Evolutionary conservation across 2,888 invertebrate species (phyloP), one percentile per base, ranked within the genome.

Genomic region (Cataglyphis rosenhaueri): DNA sequence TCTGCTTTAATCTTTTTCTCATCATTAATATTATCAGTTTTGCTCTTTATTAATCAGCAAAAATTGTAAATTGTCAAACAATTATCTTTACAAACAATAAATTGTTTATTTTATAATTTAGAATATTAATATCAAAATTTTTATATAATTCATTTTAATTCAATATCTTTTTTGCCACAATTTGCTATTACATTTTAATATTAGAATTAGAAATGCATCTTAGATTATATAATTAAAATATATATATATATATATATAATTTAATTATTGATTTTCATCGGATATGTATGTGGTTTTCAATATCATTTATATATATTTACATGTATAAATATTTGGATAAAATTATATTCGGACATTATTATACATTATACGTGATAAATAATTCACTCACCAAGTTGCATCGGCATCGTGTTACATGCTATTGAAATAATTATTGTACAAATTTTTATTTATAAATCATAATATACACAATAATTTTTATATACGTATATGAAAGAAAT

Each of bases 371-470:
- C 2, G 0, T 52, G n/a, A 68, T 6, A 68, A n/a, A 32, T 52
- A 38, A 71, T 57, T 68, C 25, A 71, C 38, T 55, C 35, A 71
- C 70, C 38, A 57, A 18, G 29, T 25, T 71, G 32, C 55, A 71
- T 25, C 25, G 55, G 52, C 52, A 21, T 52, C 15, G 3, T 44
- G 65, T 15, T 29, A 10, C 21, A 44, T n/a, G 18, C 29, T 38
- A 2, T 55, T 35, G 21, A 4, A 68, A 65, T 25, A 25, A 44
- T 65, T 41, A 15, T 65, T 41, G 15, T 65, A 18, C 0, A 21
- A 52, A 15, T 65, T 15, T 4, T 65, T 44, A 66, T 9, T 52
- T 15, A 9, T 4, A 52, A 1, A 29, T 66, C 6, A 52, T 15
- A 44, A 35, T 35, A 48, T n/a, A n/a, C 48, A 21, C 1, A 55